A percentile compares a stretch with the other conserved stretches of the same genome.
These are phyloP conservation scores for Apostichopus japonicus DNA, from an alignment of 35 echinoderm and acorn worm genomes.

Conservation along the genomic window DNA sequence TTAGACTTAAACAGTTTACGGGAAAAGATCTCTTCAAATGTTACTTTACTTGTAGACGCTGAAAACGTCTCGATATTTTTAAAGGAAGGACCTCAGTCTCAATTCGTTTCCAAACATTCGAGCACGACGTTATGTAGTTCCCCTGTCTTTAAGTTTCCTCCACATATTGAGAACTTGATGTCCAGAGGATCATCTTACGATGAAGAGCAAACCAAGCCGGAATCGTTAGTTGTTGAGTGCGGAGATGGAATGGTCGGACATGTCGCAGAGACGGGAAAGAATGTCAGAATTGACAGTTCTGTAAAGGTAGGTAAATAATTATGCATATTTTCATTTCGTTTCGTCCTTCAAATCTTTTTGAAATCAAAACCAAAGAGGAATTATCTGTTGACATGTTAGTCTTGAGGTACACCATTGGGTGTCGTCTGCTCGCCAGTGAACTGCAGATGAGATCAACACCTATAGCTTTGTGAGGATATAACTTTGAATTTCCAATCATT, in stretches of 20 bases:
- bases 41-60: constrained; percentile 81
- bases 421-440: no score
- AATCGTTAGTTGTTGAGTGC: constrained; percentile 47
- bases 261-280: constrained; percentile 78
- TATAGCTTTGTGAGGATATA: no score
- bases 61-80: constrained; percentile 69
- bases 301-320: constrained; percentile 66
- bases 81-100: constrained; percentile 80
- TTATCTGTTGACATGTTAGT: no score
- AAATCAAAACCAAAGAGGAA: no score
- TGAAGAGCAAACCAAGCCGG: constrained; percentile 45
- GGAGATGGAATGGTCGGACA: constrained; percentile 81
- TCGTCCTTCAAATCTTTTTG: background rate
- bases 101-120: constrained; percentile 25
- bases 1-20: constrained; percentile 77
- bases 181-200: constrained; percentile 10
- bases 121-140: background rate
- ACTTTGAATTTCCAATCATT: no score
- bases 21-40: constrained; percentile 82
- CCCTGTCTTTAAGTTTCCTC: constrained; percentile 33
- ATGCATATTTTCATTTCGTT: background rate
- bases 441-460: no score
- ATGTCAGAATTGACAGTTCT: constrained; percentile 64
- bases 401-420: no score
- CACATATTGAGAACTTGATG: constrained; percentile 20